Evolutionary conservation across 2,113 vertebrate genomes (phyloP).

Genomic region (Phycodurus eques): DNA sequence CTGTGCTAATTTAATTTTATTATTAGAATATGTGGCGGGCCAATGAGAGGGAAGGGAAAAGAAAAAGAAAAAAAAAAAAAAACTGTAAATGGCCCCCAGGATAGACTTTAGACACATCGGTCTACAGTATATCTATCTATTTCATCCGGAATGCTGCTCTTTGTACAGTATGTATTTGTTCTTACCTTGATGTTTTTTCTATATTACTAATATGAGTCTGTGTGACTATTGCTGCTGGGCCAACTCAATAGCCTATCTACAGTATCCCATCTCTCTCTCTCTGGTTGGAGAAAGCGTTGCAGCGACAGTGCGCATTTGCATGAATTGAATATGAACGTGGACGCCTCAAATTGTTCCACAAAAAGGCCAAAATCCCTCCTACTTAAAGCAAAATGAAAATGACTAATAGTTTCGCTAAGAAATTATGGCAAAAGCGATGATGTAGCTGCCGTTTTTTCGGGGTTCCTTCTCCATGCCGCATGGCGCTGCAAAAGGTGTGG

Average conservation of each 20-base stretch:
- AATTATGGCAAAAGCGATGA: background rate
- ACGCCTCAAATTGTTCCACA: background rate
- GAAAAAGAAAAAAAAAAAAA: no score
- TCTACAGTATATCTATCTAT: background rate
- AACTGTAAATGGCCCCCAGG: background rate
- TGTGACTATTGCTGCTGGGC: background rate
- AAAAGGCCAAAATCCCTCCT: background rate
- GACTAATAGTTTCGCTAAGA: background rate
- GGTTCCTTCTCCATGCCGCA: background rate
- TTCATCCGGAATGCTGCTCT: no score
- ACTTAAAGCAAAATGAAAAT: background rate
- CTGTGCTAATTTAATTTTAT: background rate
- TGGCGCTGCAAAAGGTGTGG: slow-evolving; percentile 17
- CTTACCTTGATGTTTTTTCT: background rate
- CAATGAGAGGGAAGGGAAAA: background rate
- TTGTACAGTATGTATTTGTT: no score
- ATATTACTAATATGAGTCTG: background rate
- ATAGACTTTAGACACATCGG: background rate
- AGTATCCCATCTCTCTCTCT: no score
- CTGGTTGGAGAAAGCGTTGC: background rate
- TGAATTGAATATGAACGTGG: background rate
- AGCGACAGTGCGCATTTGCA: background rate
- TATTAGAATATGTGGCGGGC: background rate
- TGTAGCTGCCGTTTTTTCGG: background rate
- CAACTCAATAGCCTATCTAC: background rate